A percentile compares a stretch with the other conserved stretches of the same genome.
These are phyloP conservation scores for Leuciscus idus DNA, from an alignment of 2,113 vertebrate genomes.

Conservation along the genomic window DNA sequence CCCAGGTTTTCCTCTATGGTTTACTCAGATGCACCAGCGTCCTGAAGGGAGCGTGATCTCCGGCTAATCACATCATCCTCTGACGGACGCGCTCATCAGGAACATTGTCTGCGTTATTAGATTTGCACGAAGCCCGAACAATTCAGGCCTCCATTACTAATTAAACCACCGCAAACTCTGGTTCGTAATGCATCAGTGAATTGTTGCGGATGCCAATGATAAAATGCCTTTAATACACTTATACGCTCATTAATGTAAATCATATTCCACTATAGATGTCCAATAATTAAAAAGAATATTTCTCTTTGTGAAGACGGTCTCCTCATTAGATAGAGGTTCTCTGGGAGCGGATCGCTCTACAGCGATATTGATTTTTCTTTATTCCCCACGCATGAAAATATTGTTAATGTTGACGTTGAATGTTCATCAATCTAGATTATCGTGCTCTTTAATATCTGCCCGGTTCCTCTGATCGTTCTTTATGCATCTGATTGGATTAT, in stretches of 20 bases:
- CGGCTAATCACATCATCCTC: constrained; percentile 66
- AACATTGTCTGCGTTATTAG: constrained; percentile 78
- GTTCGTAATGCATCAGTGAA: constrained; percentile 73
- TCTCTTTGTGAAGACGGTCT: constrained; percentile 72
- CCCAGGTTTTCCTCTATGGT: fast-evolving
- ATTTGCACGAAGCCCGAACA: constrained; percentile 76
- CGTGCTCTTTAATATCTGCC: constrained; percentile 78
- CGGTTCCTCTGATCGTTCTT: constrained; percentile 75
- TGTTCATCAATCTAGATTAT: constrained; percentile 82
- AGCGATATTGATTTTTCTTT: constrained; percentile 76
- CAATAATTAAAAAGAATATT: constrained; percentile 85
- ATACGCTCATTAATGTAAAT: constrained; percentile 84
- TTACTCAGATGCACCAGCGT: too few species aligned
- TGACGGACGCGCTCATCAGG: constrained; percentile 73
- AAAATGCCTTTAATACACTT: constrained; percentile 84
- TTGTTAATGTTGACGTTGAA: constrained; percentile 80
- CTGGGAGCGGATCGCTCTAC: constrained; percentile 74
- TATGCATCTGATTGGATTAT: constrained; percentile 75
- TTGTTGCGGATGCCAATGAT: constrained; percentile 76
- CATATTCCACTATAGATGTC: constrained; percentile 85
- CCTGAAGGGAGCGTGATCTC: too few species aligned
- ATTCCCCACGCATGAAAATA: constrained; percentile 70
- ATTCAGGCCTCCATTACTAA: constrained; percentile 79
- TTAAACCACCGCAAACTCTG: constrained; percentile 77
- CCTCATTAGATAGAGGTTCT: constrained; percentile 76